Evolutionary conservation across 2,797 vertebrate genomes (phyloP), one percentile per base, ranked within the genome.

Genomic region (Diglossa cyanea): DNA sequence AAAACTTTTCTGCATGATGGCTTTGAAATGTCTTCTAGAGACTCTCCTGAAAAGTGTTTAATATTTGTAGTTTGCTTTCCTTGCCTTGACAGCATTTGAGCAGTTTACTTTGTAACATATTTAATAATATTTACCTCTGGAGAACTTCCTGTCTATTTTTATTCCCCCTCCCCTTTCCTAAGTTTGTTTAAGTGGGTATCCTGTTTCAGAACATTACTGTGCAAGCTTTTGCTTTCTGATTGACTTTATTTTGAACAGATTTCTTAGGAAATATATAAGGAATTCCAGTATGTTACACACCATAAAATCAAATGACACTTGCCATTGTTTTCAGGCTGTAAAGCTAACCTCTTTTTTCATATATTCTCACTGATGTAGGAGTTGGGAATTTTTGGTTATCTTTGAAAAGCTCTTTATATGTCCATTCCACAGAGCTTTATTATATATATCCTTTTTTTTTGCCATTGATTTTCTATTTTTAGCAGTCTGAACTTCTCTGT

Each of bases 11-110:
- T 92, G 35, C 61, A 8, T 40, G 30, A 39, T 79, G 65, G 23
- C 73, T 86, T 91, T 95, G 85, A 61, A 79, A 86, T 93, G n/a
- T 76, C 81, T 92, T 94, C 74, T 86, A 83, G 45, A 68, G 55
- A 47, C 26, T 73, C 72, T 88, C 20, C 62, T 91, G 53, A 72
- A 73, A 40, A 76, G 4, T 44, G 9, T 35, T 15, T 73, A 90
- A 28, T 72, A 55, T 73, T 85, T 88, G 67, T 78, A 57, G 62
- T 31, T 95, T 79, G 33, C 61, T 92, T 87, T 78, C 35, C n/a
- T 95, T 93, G 54, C 42, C 57, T 80, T 53, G 63, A 67, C 87
- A 93, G 78, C 67, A 28, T 83, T 94, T 86, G 51, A 90, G 39
- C 39, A 75, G 79, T 55, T 94, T 89, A 13, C 84, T 88, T 75